A percentile compares a stretch with the other conserved stretches of the same genome.
Evolutionary conservation across 2,113 vertebrate species (phyloP).

Genomic region (Oxyruncus cristatus): DNA sequence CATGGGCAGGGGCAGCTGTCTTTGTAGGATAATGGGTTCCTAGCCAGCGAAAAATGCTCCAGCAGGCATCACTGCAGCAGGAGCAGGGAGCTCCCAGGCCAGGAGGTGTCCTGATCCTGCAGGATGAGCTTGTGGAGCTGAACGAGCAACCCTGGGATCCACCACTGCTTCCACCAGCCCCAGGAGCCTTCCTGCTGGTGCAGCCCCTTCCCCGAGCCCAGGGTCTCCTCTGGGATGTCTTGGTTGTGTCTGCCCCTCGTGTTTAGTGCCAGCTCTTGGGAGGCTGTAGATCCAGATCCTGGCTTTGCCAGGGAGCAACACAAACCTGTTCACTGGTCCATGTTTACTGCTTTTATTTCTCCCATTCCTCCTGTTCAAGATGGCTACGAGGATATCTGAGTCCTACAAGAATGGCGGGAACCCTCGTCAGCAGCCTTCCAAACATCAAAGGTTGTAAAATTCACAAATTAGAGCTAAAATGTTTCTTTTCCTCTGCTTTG

Average conservation of each 20-base stretch:
- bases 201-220: neutral
- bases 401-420: neutral
- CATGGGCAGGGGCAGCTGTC: neutral
- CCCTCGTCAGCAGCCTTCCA: neutral
- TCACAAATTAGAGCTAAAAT: neutral
- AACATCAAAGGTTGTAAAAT: neutral
- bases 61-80: neutral
- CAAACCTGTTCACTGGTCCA: neutral
- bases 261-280: neutral
- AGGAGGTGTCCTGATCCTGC: neutral
- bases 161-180: neutral
- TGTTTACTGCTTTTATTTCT: neutral
- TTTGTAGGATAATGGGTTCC: neutral
- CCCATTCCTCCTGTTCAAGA: neutral
- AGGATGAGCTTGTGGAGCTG: neutral
- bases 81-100: neutral
- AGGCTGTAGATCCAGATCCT: neutral
- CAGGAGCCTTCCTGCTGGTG: neutral
- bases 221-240: neutral
- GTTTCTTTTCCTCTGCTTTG: neutral
- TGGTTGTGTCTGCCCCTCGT: neutral
- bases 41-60: fast-evolving
- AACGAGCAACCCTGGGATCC: neutral
- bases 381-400: neutral
- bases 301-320: neutral